Evolutionary conservation across 2,113 vertebrate genomes (phyloP).

Genomic region (Empidonax traillii): DNA sequence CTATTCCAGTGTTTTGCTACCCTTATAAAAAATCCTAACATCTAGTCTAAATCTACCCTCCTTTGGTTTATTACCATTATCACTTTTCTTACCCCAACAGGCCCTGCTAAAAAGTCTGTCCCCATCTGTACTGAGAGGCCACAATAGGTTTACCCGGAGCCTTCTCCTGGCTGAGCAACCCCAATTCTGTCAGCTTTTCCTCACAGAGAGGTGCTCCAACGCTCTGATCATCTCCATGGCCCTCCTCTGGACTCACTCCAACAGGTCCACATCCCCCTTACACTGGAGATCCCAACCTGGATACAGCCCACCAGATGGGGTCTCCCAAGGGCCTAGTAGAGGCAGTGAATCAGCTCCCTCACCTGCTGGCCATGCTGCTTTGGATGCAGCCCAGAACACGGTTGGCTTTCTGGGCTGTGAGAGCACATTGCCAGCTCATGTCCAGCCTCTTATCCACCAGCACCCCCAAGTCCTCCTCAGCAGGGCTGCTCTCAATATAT

Average conservation of each 20-base stretch:
- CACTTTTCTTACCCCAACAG: neutral
- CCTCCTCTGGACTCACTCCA: neutral
- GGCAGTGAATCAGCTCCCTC: neutral
- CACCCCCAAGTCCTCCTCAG: neutral
- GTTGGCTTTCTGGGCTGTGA: neutral
- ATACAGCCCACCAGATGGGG: neutral
- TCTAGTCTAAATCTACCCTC: neutral
- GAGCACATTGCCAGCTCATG: neutral
- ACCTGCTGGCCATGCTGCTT: neutral
- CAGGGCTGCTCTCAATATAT: fast-evolving
- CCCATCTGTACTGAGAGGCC: neutral
- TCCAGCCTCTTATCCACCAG: neutral
- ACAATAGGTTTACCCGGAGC: neutral
- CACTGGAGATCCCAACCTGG: neutral
- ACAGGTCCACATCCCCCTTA: neutral
- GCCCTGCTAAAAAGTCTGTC: neutral
- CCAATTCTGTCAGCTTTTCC: neutral
- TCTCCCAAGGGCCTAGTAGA: neutral
- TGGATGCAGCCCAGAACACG: neutral
- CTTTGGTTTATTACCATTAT: neutral
- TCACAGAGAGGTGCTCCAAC: neutral
- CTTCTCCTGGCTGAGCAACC: neutral
- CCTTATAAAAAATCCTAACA: neutral
- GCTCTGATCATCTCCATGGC: neutral
- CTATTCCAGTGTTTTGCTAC: neutral